Evolutionary conservation across 37 sponge, comb jelly and placozoan species (phyloP), one percentile per base, ranked within the genome.

Genomic region (Eunapius fragilis): DNA sequence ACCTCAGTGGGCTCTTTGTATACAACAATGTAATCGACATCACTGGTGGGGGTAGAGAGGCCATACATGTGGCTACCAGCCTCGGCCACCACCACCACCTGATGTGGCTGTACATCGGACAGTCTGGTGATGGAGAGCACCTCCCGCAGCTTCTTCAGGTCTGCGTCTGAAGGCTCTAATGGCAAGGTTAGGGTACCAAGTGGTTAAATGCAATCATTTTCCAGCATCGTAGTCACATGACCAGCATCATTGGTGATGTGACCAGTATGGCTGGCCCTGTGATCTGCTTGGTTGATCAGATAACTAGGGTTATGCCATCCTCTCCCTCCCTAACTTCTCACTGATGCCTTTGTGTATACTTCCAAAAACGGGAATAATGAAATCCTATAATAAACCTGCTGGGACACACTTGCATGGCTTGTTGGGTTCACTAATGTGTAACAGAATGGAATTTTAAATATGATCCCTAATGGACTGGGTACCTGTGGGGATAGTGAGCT

Each of bases 21-120:
- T n/a, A 93, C 79, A 10, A 93, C 68, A 45, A 89, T 84, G 82
- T 93, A 93, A 72, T 93, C 94, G 0, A 81, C 87, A 67, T 93
- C 94, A 78, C 90, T 89, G 67, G 90, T 89, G 68, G 90, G 94
- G 9, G 75, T 79, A n/a, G 81, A 45, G 23, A 93, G 90, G 58
- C 80, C 80, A 76, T 93, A 93, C 84, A 89, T 87, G 14, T 47
- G 76, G 70, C 85, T 85, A 26, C 94, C 94, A 50, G 81, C 89
- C 76, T 78, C 82, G 68, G 81, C 73, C 50, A 88, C 71, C 38
- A 83, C 84, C 47, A 93, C 70, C 32, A 93, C 48, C 25, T 93
- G 68, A 33, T 25, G 11, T 25, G 86, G 81, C 30, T 74, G 67
- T 5, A 93, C 23, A 9, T 22, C 33, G 12, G 80, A 5, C 47